A percentile compares a stretch with the other conserved stretches of the same genome.
These are phyloP conservation scores for Gallinago jamesoni DNA, from an alignment of 2,113 vertebrate genomes.

Conservation along the genomic window DNA sequence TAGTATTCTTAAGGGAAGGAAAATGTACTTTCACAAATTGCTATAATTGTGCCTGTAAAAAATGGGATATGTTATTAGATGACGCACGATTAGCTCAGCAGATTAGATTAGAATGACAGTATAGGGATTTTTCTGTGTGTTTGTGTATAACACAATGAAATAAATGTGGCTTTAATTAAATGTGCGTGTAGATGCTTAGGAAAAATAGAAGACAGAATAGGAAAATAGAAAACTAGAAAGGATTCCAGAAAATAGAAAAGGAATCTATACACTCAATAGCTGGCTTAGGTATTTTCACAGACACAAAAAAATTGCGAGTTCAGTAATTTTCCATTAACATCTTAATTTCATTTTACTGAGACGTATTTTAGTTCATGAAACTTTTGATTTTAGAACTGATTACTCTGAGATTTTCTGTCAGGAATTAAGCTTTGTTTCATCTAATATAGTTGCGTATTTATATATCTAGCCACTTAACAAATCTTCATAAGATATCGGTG, in stretches of 20 bases:
- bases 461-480: not conserved
- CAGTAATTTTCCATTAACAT: not conserved
- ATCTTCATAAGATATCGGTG: not conserved
- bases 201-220: not conserved
- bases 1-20: not conserved
- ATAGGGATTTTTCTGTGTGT: not conserved
- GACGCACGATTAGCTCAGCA: not conserved
- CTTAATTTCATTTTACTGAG: not conserved
- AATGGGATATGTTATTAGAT: not conserved
- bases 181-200: not conserved
- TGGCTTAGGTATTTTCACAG: not conserved
- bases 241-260: not conserved
- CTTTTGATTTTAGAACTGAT: not conserved
- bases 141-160: not conserved
- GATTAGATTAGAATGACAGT: not conserved
- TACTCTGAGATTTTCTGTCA: not conserved
- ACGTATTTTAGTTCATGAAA: not conserved
- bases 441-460: not conserved
- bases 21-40: not conserved
- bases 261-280: not conserved
- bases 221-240: not conserved
- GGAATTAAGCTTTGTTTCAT: not conserved
- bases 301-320: accelerated
- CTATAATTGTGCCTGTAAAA: not conserved
- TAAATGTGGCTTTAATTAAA: not conserved